Base-by-base conservation (phyloP, 2,888 invertebrate genomes). In the Scaptomyza caliginosa region DNA sequence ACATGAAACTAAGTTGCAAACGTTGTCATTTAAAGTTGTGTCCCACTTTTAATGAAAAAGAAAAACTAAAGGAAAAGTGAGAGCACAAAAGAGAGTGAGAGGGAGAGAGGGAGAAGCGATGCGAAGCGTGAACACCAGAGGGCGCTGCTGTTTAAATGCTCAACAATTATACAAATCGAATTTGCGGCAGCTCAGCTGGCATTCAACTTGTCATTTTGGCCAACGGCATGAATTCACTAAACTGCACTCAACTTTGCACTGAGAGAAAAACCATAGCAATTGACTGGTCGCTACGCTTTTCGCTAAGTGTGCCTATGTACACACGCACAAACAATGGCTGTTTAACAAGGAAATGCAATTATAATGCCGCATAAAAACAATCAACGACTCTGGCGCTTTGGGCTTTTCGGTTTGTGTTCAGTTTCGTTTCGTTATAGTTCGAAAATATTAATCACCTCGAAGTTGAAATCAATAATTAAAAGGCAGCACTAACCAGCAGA, bases 271-370 rank as follows among this genome's bases (percentile, higher is more conserved):
- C n/a, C n/a, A n/a, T n/a, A n/a, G n/a, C n/a, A n/a, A n/a, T n/a
- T n/a, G n/a, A n/a, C n/a, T n/a, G n/a, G n/a, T n/a, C n/a, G n/a
- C n/a, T n/a, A n/a, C n/a, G n/a, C n/a, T n/a, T n/a, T n/a, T 21
- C 21, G 19, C 1, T 34, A 16, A 21, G n/a, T 40, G n/a, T 40
- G 4, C 38, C 43, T n/a, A n/a, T n/a, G n/a, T 17, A 34, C 17
- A 40, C 24, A 10, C 23, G 39, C 34, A 24, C 38, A 58, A 21
- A 21, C 32, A 64, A 63, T 48, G 42, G 28, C 52, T 38, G 46
- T 38, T 45, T 68, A 83, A 82, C 88, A 89, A 76, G 79, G 56
- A 86, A 88, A 89, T 80, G 78, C 88, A 88, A 88, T 88, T 89
- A 88, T 75, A 54, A 50, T 46, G 67, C 60, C 60, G 64, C 65